Conservation (phyloP, 2,113 vertebrate genomes). For the Mus pahari region DNA sequence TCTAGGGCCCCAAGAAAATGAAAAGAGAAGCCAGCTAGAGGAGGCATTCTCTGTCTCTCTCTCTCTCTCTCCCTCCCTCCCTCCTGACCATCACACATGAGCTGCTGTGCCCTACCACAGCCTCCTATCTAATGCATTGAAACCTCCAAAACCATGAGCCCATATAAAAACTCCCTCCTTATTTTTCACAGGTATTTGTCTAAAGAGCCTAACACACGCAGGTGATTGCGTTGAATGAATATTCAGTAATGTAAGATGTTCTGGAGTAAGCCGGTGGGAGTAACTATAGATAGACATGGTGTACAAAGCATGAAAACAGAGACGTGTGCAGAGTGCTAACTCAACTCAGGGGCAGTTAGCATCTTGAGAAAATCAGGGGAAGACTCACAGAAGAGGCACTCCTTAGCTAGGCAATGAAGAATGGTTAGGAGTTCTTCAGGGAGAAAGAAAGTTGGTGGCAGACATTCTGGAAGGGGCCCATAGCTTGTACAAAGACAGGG, state of each 20-base stretch:
- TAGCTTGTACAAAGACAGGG: background rate
- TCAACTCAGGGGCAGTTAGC: background rate
- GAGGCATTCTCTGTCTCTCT: too few relatives aligned
- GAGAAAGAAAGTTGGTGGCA: background rate
- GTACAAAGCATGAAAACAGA: background rate
- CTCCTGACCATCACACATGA: background rate
- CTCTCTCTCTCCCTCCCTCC: background rate
- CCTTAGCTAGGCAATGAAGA: background rate
- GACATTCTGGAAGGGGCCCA: background rate
- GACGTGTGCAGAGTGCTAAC: background rate
- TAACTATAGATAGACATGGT: background rate
- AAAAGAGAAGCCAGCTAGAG: background rate
- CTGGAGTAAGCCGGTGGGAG: background rate
- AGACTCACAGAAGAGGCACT: background rate
- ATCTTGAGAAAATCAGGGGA: background rate
- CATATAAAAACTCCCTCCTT: background rate
- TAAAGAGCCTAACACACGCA: accelerated
- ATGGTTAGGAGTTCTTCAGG: background rate
- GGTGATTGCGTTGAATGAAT: background rate
- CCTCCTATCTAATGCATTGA: background rate
- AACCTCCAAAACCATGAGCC: background rate
- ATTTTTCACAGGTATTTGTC: background rate
- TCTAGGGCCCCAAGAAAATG: background rate
- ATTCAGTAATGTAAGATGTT: background rate
- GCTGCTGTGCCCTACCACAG: too few relatives aligned